Percentiles rank a stretch among this genome's conserved stretches.
phyloP scores from a whole-genome alignment of 2,888 invertebrate species.

The Eristalis intricaria region DNA sequence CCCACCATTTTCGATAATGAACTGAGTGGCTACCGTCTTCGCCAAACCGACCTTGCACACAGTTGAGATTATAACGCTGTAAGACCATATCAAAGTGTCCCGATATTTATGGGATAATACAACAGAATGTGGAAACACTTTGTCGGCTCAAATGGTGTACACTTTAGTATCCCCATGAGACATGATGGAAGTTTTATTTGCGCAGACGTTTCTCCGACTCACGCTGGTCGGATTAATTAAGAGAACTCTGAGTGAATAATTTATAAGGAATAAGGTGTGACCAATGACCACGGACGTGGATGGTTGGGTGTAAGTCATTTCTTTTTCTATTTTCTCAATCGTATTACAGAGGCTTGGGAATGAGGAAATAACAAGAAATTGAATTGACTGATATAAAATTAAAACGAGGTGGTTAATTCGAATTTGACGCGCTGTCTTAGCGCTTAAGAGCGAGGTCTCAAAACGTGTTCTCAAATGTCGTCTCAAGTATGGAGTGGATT shows the following conservation, averaged over 20 bases:
- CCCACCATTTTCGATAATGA: neutral
- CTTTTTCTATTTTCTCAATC: too few relatives aligned
- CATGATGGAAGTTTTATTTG: constrained; percentile 53
- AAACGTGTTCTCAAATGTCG: neutral
- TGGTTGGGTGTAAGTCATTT: neutral
- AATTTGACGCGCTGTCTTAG: neutral
- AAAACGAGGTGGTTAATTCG: neutral
- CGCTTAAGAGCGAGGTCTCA: neutral
- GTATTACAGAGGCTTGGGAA: neutral
- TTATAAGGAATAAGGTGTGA: neutral
- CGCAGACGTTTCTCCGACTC: constrained; percentile 29
- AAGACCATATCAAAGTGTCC: constrained; percentile 19
- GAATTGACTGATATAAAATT: neutral
- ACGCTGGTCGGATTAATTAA: constrained; percentile 65
- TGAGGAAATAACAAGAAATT: neutral
- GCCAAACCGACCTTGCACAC: neutral
- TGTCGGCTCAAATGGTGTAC: constrained; percentile 44
- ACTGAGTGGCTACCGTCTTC: neutral
- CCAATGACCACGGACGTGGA: constrained; percentile 4
- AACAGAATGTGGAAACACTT: constrained; percentile 46
- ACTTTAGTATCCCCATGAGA: constrained; percentile 60
- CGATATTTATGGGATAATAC: constrained; percentile 49
- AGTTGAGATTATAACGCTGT: neutral
- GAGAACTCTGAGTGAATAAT: constrained; percentile 4
- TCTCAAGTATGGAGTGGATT: neutral